Evolutionary conservation across 37 sponge, comb jelly and placozoan species (phyloP), one percentile per base, ranked within the genome.

Genomic region (Spongia lamella): DNA sequence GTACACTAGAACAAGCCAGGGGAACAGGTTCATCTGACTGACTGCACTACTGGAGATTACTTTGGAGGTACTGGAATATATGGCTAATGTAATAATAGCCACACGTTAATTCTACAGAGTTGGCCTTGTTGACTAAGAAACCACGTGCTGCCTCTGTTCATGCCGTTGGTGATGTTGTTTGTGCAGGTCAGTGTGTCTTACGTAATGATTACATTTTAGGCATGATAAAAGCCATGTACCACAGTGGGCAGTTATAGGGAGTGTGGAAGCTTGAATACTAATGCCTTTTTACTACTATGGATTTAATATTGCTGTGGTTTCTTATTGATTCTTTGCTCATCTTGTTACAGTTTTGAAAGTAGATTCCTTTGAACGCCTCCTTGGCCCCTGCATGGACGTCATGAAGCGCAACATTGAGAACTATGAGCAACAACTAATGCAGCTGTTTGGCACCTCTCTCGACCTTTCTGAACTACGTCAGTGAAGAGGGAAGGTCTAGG

Each of bases 351-450:
- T 76, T n/a, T 69, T 96, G 19, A 91, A 96, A 26, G 86, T 96
- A 15, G 84, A 83, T 40, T 91, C 93, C 1, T 96, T 96, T 78
- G 97, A 96, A 75, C 90, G 97, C 55, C 89, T 96, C 53, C 86
- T 96, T 30, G 97, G 97, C 7, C 97, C 97, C 4, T 96, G 97
- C 47, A 90, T 86, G 76, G 93, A 93, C 15, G 81, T 96, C 63
- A 93, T 96, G 97, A 86, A 90, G 83, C 57, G 97, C 52, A 96
- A 96, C 73, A 83, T 90, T 55, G 56, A 79, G 24, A 43, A 79
- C 62, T 96, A 96, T 61, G 93, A 96, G 79, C 80, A 93, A 39
- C 93, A 92, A 61, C 81, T 96, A 29, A 81, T 89, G 61, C 62
- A 90, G 57, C 70, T 93, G 40, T 93, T 96, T 82, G 97, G 97